Conservation (phyloP, 2,113 vertebrate species). For the Xiphorhynchus elegans region DNA sequence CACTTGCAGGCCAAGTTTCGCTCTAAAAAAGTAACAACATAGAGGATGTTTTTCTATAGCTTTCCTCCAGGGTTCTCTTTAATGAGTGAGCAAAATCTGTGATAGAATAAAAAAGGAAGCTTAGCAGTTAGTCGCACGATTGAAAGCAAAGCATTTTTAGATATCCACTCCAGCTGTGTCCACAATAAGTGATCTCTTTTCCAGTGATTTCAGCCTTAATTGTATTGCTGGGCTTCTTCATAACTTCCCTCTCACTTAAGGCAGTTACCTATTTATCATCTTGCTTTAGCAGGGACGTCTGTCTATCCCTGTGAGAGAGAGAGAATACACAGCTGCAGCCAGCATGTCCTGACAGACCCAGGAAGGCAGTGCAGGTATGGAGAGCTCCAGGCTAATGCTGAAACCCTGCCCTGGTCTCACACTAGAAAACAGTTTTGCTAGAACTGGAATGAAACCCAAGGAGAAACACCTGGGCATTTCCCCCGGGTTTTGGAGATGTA, state of each 20-base stretch:
- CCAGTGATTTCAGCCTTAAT: background rate
- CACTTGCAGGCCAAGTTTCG: background rate
- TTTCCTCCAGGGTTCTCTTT: background rate
- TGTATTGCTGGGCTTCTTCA: background rate
- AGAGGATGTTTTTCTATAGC: background rate
- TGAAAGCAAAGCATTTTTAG: background rate
- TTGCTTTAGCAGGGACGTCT: background rate
- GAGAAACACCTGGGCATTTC: background rate
- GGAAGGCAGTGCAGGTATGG: background rate
- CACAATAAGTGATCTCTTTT: background rate
- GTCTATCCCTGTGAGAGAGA: background rate
- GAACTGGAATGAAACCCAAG: background rate
- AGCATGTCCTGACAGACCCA: background rate
- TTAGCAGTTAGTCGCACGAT: accelerated
- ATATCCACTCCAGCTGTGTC: background rate
- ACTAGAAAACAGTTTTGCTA: background rate
- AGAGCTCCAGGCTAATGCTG: background rate
- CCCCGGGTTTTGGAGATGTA: background rate
- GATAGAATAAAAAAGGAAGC: background rate
- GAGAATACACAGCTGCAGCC: background rate
- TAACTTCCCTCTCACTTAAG: background rate
- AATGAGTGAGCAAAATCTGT: background rate
- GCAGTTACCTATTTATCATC: background rate
- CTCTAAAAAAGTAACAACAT: background rate
- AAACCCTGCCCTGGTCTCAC: background rate